Evolutionary conservation across 2,113 vertebrate species (phyloP), one percentile per base, ranked within the genome.

Genomic region (Catharus fuscescens): DNA sequence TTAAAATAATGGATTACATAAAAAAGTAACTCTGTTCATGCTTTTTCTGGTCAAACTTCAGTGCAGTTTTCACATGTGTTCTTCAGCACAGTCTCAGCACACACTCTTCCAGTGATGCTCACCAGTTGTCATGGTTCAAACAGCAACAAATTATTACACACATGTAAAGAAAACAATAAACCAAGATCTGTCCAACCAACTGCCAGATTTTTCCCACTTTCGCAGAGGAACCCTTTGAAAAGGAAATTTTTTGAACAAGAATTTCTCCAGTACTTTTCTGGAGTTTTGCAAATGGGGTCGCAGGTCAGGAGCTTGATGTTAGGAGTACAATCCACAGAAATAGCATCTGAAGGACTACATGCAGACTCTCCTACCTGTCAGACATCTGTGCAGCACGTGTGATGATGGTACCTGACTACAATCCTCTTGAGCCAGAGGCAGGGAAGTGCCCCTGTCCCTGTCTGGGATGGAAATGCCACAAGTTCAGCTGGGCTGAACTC

Each of bases 401-500:
- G 34, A 3, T 0, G 8, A 11, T 7, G 50, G 8, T 0, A 18
- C 10, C 42, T 7, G 36, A 31, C n/a, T 14, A 5, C 14, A 17
- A 18, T 0, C 6, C 38, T 10, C 5, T 7, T 18, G 1, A 56
- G 60, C 54, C 47, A 57, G 56, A 8, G 40, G 6, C 1, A 18
- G 42, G 18, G 40, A 77, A 57, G 18, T 1, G 24, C 19, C 48
- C 29, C n/a, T 8, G 36, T 18, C 36, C 52, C 78, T 24, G 38
- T 48, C 42, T 52, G 57, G 56, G 56, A 65, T 0, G 1, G n/a
- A 81, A 76, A 47, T 12, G 5, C 57, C 15, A 8, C 0, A 0
- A 60, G 56, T 66, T 94, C 66, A 72, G 57, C 70, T 18, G n/a
- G 38, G 74, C 60, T 57, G 21, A 44, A 38, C 44, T 17, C 18